A percentile compares a stretch with the other conserved stretches of the same genome.
Conservation (phyloP, 2,113 vertebrate species). For the Asarcornis scutulata region DNA sequence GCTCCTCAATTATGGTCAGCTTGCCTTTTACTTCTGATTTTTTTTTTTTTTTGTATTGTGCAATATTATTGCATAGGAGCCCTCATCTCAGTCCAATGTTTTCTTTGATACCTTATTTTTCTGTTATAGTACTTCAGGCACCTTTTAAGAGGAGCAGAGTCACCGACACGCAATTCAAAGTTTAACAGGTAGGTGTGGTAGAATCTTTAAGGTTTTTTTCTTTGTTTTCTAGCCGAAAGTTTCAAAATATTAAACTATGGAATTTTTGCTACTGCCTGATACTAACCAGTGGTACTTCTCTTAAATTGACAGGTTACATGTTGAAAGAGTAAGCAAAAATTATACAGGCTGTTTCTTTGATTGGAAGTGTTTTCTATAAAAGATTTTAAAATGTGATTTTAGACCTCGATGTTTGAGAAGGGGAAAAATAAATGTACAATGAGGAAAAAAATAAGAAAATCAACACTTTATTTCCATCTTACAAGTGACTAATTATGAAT, state of each 20-base stretch:
- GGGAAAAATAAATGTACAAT: not conserved
- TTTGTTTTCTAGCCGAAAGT: not conserved
- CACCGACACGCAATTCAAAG: slow-evolving; percentile 86
- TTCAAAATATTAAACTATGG: not conserved
- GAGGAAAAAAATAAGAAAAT: not conserved
- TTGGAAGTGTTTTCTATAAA: not conserved
- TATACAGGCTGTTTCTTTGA: accelerated
- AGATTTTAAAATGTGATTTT: not conserved
- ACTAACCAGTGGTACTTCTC: not conserved
- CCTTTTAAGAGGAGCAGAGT: slow-evolving; percentile 91
- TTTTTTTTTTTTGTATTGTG: not conserved
- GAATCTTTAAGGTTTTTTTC: not conserved
- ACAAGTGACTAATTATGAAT: not conserved
- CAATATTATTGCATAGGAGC: not conserved
- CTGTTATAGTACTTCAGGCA: slow-evolving; percentile 91
- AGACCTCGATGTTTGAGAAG: not conserved
- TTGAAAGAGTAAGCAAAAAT: not conserved
- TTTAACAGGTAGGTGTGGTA: slow-evolving; percentile 84
- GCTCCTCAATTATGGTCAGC: not conserved
- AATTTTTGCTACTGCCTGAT: not conserved
- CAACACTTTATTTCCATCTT: not conserved
- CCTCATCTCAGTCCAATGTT: not conserved
- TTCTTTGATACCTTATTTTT: slow-evolving; percentile 14
- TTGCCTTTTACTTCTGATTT: not conserved
- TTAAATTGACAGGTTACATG: not conserved